phyloP scores from a whole-genome alignment of 2,888 invertebrate genomes.

The Leucophenga maculata region DNA sequence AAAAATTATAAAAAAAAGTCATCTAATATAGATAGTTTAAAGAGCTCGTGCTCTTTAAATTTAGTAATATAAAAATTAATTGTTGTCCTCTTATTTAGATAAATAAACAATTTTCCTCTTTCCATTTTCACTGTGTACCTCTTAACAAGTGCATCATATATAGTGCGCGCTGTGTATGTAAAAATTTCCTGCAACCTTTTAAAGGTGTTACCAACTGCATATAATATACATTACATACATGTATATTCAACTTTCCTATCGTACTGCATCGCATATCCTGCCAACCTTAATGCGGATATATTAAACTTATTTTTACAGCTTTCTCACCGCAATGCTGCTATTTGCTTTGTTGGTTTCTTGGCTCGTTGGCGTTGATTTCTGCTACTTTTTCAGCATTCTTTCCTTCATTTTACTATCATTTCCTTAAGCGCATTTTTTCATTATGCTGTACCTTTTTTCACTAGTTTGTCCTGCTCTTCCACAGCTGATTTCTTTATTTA shows the following conservation, averaged over 20 bases:
- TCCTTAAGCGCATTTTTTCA: not conserved
- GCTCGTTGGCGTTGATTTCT: not conserved
- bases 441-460: too few species aligned
- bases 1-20: too few species aligned
- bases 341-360: not conserved
- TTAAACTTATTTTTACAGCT: slow-evolving; percentile 61
- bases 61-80: too few species aligned
- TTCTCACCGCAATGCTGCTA: slow-evolving; percentile 11
- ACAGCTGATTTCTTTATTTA: slow-evolving; percentile 7
- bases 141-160: too few species aligned
- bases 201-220: too few species aligned
- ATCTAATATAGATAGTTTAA: too few species aligned
- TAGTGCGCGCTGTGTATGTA: too few species aligned
- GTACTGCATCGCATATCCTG: slow-evolving; percentile 15
- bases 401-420: slow-evolving; percentile 7
- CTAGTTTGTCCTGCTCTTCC: not conserved
- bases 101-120: too few species aligned
- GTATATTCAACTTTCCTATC: not conserved
- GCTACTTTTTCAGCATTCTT: not conserved
- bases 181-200: too few species aligned
- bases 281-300: slow-evolving; percentile 60
- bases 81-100: too few species aligned
- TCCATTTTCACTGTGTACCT: too few species aligned
- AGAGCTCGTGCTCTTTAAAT: too few species aligned
- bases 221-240: not conserved